Base-by-base conservation (phyloP, 2,888 invertebrate species). In the Imbricaverruca yamaguchii region DNA sequence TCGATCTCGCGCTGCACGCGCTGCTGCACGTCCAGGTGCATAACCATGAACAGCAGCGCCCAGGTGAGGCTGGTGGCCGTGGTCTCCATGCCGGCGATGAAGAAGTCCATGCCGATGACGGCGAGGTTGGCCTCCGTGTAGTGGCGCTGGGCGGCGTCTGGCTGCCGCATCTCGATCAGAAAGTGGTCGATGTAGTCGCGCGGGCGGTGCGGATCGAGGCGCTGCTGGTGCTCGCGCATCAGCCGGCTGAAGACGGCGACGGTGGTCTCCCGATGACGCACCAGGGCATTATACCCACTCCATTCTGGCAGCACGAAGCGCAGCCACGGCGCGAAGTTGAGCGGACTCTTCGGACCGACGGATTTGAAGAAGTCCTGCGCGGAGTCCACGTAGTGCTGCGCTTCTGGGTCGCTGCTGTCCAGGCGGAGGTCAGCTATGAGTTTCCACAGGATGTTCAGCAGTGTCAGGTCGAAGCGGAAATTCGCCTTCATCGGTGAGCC, bases 1-100 rank as follows among this genome's bases (percentile, higher is more conserved):
- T 85, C 85, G 12, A 85, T 80, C 80, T 84, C 84, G 10, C 80
- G 81, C 78, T 84, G 84, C 21, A 84, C 82, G 67, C 82, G 81
- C 13, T 81, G 65, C 81, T 84, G 85, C 13, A 83, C 82, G 7
- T 84, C 82, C 13, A 84, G 85, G 80, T 85, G 81, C n/a, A 82
- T 81, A 69, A 84, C 81, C 84, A 85, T 82, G 82, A 84, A 84
- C 69, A 85, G 18, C 13, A 85, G 55, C 4, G 81, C 39, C 81
- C 81, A 81, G 25, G 21, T 59, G 25, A 80, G 56, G 7, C 80
- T 65, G 12, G 18, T 18, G 57, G 67, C 23, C 7, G 80, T 63
- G n/a, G 81, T 81, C 23, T 81, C 81, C 55, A 25, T 67, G 21
- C 80, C 80, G n/a, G 69, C 81, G 4, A 69, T 3, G 21, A 81